phyloP scores from a whole-genome alignment of 2,113 vertebrate genomes.

The Pollachius pollachius region DNA sequence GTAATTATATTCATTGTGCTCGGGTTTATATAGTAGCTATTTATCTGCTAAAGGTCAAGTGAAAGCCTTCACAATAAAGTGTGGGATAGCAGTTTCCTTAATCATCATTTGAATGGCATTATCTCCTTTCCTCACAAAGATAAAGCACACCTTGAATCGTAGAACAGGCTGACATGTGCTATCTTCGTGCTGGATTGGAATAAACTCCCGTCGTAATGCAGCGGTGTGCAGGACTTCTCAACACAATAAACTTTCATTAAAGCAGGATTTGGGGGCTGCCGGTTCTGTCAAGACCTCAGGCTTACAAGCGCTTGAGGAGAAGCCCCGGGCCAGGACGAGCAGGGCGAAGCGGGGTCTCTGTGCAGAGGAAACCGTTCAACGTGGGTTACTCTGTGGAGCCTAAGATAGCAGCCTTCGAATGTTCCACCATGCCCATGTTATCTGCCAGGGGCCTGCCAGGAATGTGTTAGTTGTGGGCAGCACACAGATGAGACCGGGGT shows the following conservation, averaged over 20 bases:
- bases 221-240: not conserved
- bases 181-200: not conserved
- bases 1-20: no score
- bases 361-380: not conserved
- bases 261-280: slow-evolving; percentile 31
- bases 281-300: slow-evolving; percentile 2
- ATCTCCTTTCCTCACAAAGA: no score
- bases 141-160: no score
- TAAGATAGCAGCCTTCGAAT: slow-evolving; percentile 13
- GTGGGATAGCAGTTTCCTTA: no score
- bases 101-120: no score
- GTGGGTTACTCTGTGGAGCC: not conserved
- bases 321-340: slow-evolving; percentile 1
- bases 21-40: no score
- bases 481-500: no score
- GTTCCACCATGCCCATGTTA: slow-evolving; percentile 22
- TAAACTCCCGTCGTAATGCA: slow-evolving; percentile 8
- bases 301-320: slow-evolving; percentile 14
- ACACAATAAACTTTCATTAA: slow-evolving; percentile 35
- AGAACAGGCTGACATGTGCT: no score
- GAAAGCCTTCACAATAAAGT: no score
- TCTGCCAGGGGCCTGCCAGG: slow-evolving; percentile 11
- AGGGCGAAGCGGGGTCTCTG: not conserved
- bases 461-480: not conserved
- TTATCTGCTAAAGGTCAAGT: no score